A percentile compares a stretch with the other conserved stretches of the same genome.
Conservation (phyloP, 2,113 vertebrate genomes). For the Synchiropus splendidus region DNA sequence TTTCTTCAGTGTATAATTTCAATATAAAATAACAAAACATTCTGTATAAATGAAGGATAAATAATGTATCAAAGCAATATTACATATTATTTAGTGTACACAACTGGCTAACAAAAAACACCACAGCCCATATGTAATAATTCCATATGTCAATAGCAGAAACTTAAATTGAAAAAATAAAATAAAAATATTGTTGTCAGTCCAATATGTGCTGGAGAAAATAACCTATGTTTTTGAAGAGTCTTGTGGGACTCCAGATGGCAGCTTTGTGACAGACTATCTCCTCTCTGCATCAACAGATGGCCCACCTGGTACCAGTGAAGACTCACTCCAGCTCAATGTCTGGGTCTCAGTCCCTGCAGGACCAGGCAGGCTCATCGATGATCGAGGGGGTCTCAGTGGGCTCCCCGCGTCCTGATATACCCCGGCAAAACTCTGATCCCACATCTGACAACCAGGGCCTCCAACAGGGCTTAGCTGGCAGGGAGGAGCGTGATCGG, state of each 20-base stretch:
- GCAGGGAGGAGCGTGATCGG: conserved; percentile 74
- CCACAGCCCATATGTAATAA: too few relatives aligned
- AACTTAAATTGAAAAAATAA: too few relatives aligned
- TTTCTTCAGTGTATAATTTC: background rate
- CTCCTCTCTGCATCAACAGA: conserved; percentile 53
- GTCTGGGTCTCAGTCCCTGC: conserved; percentile 89
- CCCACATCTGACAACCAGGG: conserved; percentile 89
- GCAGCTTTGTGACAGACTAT: background rate
- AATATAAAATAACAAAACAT: too few relatives aligned
- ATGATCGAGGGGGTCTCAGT: conserved; percentile 73
- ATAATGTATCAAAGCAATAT: too few relatives aligned
- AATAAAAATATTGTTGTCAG: too few relatives aligned
- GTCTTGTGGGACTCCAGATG: background rate
- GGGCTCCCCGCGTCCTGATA: conserved; percentile 78
- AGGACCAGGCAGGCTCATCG: conserved; percentile 82
- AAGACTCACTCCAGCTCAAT: conserved; percentile 84
- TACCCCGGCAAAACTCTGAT: conserved; percentile 95
- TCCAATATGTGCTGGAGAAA: too few relatives aligned
- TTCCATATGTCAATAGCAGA: too few relatives aligned
- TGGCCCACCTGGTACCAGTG: conserved; percentile 85
- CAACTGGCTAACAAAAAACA: too few relatives aligned
- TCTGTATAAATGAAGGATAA: too few relatives aligned
- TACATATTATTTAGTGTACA: too few relatives aligned
- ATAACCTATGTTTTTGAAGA: too few relatives aligned
- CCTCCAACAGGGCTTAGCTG: conserved; percentile 67